Base-by-base conservation (phyloP, 2,888 invertebrate genomes). In the Chrysolina oricalcia region DNA sequence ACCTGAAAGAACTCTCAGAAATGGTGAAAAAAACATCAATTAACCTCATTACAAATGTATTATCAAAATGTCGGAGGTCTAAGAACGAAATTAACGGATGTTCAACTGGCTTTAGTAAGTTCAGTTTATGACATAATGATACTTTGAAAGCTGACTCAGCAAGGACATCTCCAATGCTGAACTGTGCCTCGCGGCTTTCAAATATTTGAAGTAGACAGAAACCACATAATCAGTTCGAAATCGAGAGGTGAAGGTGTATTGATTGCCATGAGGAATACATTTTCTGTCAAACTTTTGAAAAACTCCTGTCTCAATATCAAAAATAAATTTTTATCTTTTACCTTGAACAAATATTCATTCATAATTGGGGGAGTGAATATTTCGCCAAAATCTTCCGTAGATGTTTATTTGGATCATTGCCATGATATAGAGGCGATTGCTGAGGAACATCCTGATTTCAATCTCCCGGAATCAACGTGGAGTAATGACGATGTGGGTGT, bases 281-380 rank as follows among this genome's bases (percentile, higher is more conserved):
- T 43, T 43, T 8, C 43, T 43, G 8, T 43, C 6, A 43, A 43
- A 43, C 43, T 43, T 15, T 2, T 43, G 6, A 43, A 43, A 43
- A 43, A 43, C 15, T 8, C 10, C 2, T 43, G 1, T 43, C 15
- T 2, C 10, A 43, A 43, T 43, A 15, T 43, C 46, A 15, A 46
- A 46, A 13, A 46, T 46, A 46, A 15, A 46, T 46, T 46, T 64
- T 35, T 64, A n/a, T n/a, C n/a, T 46, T 46, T 9, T n/a, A 46
- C 13, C 15, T 1, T 13, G 15, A 46, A 46, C 46, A 46, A 13
- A 46, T 46, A 46, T 46, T 15, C n/a, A 4, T 46, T 46, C 46
- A 46, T 46, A 46, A 46, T 46, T 46, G 46, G 46, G 35, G 35
- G 35, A 35, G 35, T 35, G 35, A 15, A 46, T 2, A 46, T 46